Base-by-base conservation (phyloP, 2,113 vertebrate species). In the Synodontis membranacea region DNA sequence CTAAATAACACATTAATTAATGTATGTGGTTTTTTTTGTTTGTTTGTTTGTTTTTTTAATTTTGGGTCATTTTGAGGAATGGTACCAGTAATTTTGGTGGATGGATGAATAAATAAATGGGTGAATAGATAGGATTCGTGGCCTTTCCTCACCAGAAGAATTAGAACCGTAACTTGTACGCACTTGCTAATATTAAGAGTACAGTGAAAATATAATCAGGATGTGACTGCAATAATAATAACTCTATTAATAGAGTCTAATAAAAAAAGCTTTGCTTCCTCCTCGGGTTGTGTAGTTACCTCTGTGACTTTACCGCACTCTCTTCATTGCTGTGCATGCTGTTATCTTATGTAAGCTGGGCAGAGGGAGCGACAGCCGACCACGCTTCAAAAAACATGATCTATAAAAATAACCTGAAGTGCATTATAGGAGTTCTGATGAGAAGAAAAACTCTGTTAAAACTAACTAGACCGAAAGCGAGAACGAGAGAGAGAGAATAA, bases 401-500 rank as follows among this genome's bases (percentile, higher is more conserved):
- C 80, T 87, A 66, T 83, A 87, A 87, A 89, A 87, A 89, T 89
- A 89, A 85, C 83, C 52, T 82, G 79, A 89, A 87, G 86, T 84
- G 88, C 44, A 58, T 66, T 87, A 68, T 84, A 81, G 74, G 68
- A 87, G 80, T 83, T 87, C 39, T 87, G 80, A 87, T 87, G 86
- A 87, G 70, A 83, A 87, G 83, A 79, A 80, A 50, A 80, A 80
- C 85, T 89, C 83, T 84, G 78, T 86, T 87, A 19, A 87, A 87
- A 83, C 86, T 83, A 87, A 75, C 70, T 56, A 87, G 80, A 66
- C 72, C 19, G 52, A 72, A 52, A 86, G 86, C 87, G 86, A 87
- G 80, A 34, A 64, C 54, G 42, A 86, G 84, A 79, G 80, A 88
- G 82, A 86, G 84, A 87, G 84, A 89, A 86, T 75, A 86, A 89